Conservation (phyloP, 35 echinoderm and acorn worm genomes). For the Ptychodera flava region DNA sequence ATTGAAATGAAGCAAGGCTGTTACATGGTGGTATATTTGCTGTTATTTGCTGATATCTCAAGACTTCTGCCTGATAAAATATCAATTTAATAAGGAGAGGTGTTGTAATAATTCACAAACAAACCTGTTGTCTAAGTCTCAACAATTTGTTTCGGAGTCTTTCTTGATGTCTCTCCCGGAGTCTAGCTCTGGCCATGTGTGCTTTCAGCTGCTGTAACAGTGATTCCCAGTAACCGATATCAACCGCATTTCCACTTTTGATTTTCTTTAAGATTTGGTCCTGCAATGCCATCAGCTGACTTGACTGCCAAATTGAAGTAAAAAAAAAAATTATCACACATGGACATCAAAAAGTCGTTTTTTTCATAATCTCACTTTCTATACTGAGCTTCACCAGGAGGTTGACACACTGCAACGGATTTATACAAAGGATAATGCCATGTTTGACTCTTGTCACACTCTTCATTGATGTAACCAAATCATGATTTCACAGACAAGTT, state of each 20-base stretch:
- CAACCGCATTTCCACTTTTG: slow-evolving; percentile 83
- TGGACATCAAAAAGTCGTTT: not conserved
- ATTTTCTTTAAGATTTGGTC: slow-evolving; percentile 70
- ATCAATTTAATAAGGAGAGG: too few relatives aligned
- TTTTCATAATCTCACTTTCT: not conserved
- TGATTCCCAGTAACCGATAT: slow-evolving; percentile 98
- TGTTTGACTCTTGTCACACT: too few relatives aligned
- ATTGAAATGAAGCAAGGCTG: not conserved
- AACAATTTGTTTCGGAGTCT: slow-evolving; percentile 79
- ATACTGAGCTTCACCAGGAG: too few relatives aligned
- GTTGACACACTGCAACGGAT: too few relatives aligned
- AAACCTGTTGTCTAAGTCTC: slow-evolving; percentile 88
- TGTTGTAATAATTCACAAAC: too few relatives aligned
- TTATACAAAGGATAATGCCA: too few relatives aligned
- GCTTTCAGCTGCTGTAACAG: slow-evolving; percentile 90
- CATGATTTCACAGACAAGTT: too few relatives aligned
- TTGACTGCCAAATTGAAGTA: slow-evolving; percentile 21
- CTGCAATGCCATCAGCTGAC: slow-evolving; percentile 70
- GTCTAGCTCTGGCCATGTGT: slow-evolving; percentile 92
- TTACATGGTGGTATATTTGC: not conserved
- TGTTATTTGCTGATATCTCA: too few relatives aligned
- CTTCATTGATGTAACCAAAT: too few relatives aligned
- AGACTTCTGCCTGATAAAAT: too few relatives aligned
- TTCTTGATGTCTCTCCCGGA: slow-evolving; percentile 88
- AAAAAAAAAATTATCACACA: not conserved